Evolutionary conservation across 2,888 invertebrate genomes (phyloP).

Genomic region (Andrena bicolor): DNA sequence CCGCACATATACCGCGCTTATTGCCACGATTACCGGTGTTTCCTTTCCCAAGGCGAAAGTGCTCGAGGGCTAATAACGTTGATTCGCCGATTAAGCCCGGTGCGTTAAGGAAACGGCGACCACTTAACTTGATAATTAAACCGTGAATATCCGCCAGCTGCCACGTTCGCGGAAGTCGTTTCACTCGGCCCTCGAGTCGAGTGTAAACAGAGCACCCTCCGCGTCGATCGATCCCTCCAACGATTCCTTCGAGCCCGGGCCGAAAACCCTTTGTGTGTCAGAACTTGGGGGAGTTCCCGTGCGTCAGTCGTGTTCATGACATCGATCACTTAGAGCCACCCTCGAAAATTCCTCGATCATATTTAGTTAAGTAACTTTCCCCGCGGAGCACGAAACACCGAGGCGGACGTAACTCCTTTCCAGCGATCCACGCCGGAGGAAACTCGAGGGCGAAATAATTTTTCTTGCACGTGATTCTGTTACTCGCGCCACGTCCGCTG

Average conservation of each 20-base stretch:
- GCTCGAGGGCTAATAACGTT: too few relatives aligned
- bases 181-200: not conserved
- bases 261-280: not conserved
- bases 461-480: too few relatives aligned
- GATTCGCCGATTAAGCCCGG: too few relatives aligned
- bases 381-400: not conserved
- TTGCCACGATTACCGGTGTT: not conserved
- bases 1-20: not conserved
- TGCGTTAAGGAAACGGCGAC: too few relatives aligned
- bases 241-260: not conserved
- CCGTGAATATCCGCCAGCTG: slow-evolving; percentile 13
- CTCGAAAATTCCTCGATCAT: not conserved
- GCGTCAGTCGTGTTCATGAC: not conserved
- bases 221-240: slow-evolving; percentile 16
- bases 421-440: too few relatives aligned
- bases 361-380: not conserved
- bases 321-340: not conserved
- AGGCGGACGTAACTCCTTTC: too few relatives aligned
- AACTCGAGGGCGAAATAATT: too few relatives aligned
- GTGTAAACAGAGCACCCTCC: slow-evolving; percentile 27
- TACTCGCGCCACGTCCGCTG: too few relatives aligned
- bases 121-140: slow-evolving; percentile 35
- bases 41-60: too few relatives aligned
- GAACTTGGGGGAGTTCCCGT: not conserved
- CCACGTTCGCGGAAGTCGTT: slow-evolving; percentile 12